A percentile compares a stretch with the other conserved stretches of the same genome.
These are phyloP conservation scores for Pampusana beccarii DNA, from an alignment of 2,113 vertebrate species.

Conservation along the genomic window DNA sequence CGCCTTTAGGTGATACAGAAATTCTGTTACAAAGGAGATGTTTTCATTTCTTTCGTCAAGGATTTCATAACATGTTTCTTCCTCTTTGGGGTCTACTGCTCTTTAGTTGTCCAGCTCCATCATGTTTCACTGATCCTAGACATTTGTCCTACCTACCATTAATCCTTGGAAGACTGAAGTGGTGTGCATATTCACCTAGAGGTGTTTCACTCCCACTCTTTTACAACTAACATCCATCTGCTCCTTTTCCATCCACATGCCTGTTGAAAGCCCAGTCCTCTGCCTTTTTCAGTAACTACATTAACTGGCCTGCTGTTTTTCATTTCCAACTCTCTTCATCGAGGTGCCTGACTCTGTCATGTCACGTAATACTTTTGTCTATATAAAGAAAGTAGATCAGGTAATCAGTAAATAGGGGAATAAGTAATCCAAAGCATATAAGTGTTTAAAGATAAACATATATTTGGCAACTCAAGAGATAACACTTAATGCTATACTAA, in stretches of 20 bases:
- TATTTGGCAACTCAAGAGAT: background rate
- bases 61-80: background rate
- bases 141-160: background rate
- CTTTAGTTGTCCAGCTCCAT: background rate
- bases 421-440: background rate
- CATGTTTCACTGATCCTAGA: background rate
- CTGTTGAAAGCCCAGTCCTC: background rate
- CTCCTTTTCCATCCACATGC: background rate
- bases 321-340: background rate
- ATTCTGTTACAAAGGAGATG: background rate
- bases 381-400: background rate
- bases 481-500: background rate
- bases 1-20: background rate
- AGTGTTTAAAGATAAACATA: background rate
- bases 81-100: background rate
- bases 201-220: background rate
- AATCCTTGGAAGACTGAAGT: background rate
- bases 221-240: background rate
- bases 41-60: background rate
- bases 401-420: background rate
- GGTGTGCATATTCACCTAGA: background rate
- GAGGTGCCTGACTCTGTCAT: background rate
- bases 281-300: background rate
- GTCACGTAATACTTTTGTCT: background rate
- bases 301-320: background rate